Evolutionary conservation across 1,140 invertebrate species (phyloP).

Genomic region (Calliopsis andreniformis): DNA sequence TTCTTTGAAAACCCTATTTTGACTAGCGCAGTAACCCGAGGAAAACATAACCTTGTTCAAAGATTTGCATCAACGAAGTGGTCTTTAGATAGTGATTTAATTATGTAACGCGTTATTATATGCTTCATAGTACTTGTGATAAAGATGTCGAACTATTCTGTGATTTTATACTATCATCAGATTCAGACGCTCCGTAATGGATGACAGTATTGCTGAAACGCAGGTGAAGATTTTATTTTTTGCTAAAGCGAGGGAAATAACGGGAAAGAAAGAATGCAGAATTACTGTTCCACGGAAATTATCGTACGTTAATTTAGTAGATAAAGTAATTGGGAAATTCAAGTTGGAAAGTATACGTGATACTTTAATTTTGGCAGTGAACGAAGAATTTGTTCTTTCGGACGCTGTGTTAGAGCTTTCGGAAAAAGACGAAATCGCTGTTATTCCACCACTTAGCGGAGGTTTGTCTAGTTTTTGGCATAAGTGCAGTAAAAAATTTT

Average conservation of each 20-base stretch:
- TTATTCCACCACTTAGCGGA: conserved; percentile 94
- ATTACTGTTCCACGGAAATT: conserved; percentile 81
- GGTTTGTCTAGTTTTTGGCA: conserved; percentile 80
- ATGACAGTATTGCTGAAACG: conserved; percentile 24
- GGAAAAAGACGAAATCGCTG: conserved; percentile 88
- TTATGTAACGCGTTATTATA: conserved; percentile 32
- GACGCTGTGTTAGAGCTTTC: conserved; percentile 82
- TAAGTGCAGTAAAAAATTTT: conserved; percentile 23
- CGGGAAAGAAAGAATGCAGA: conserved; percentile 83
- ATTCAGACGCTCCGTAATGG: conserved; percentile 6
- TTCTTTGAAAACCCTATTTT: background rate
- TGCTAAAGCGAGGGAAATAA: conserved; percentile 91
- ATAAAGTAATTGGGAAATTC: conserved; percentile 84
- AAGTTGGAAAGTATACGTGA: conserved; percentile 86
- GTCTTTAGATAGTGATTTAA: conserved; percentile 6
- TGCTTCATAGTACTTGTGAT: background rate
- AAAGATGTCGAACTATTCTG: conserved; percentile 7
- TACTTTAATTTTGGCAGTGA: conserved; percentile 89
- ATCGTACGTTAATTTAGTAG: conserved; percentile 82
- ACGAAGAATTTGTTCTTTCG: conserved; percentile 87
- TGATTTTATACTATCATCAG: too few relatives aligned
- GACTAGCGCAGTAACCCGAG: background rate
- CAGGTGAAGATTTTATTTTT: conserved; percentile 90
- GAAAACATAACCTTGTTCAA: conserved; percentile 34
- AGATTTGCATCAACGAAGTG: background rate